Evolutionary conservation across 2,888 invertebrate genomes (phyloP).

Genomic region (Electrophaes corylata): DNA sequence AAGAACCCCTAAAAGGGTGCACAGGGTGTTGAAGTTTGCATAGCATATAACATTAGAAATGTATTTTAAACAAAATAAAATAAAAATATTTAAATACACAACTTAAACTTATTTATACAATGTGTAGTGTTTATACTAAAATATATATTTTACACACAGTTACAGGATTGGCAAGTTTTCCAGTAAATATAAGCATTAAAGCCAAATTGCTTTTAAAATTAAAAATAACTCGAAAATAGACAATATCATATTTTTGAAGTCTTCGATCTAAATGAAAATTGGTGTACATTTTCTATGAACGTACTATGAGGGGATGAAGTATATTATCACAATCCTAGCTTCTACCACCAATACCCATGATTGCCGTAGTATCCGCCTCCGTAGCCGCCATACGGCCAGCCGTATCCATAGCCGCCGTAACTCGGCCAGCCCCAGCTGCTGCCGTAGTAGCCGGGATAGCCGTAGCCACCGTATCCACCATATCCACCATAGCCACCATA

Average conservation of each 20-base stretch:
- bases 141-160: not conserved
- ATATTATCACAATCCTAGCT: not conserved
- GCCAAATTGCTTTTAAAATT: not conserved
- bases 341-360: constrained; percentile 54
- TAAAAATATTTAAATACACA: constrained; percentile 12
- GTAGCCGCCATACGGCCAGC: constrained; percentile 44
- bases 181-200: not conserved
- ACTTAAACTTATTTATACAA: constrained; percentile 20
- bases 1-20: too few relatives aligned
- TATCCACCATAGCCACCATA: constrained; percentile 57
- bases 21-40: too few relatives aligned
- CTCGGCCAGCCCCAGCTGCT: constrained; percentile 37
- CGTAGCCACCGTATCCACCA: constrained; percentile 54
- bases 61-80: not conserved
- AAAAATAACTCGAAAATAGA: not conserved
- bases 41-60: too few relatives aligned
- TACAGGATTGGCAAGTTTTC: constrained; percentile 21
- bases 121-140: not conserved
- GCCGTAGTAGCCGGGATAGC: constrained; percentile 42
- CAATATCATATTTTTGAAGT: not conserved
- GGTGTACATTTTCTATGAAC: not conserved
- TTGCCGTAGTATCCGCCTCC: constrained; percentile 43
- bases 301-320: not conserved
- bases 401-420: constrained; percentile 46
- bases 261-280: not conserved